Conservation (phyloP, 1,140 invertebrate species). For the Tetramorium parvispinum region DNA sequence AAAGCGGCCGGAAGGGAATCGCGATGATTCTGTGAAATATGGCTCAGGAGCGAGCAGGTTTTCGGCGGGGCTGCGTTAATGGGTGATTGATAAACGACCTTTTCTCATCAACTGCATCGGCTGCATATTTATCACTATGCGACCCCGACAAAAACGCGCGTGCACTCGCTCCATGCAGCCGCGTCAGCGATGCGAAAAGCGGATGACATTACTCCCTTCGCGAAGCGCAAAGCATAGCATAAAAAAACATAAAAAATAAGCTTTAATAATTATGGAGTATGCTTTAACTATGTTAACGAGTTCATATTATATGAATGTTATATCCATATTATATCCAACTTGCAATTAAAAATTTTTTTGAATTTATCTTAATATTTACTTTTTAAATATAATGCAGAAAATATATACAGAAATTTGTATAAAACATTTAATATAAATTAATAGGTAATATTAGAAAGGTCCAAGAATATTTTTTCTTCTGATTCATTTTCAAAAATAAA, state of each 20-base stretch:
- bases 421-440: constrained; percentile 5
- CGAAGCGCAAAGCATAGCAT: constrained; percentile 26
- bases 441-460: not conserved
- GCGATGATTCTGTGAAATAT: constrained; percentile 76
- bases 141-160: constrained; percentile 60
- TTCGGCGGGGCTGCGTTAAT: constrained; percentile 72
- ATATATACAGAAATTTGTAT: not conserved
- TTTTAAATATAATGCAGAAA: not conserved
- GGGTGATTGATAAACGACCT: constrained; percentile 76
- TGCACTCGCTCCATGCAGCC: constrained; percentile 47
- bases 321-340: constrained; percentile 2
- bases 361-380: not conserved
- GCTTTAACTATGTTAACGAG: constrained; percentile 4
- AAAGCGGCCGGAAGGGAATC: constrained; percentile 63
- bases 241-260: constrained; percentile 31
- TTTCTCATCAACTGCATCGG: constrained; percentile 75
- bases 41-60: constrained; percentile 74
- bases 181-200: constrained; percentile 62
- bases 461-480: not conserved
- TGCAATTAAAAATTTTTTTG: not conserved
- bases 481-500: not conserved
- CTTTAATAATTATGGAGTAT: not conserved
- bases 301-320: constrained; percentile 5
- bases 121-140: constrained; percentile 72
- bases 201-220: constrained; percentile 52